phyloP scores from a whole-genome alignment of 2,797 vertebrate species.

The Dicrostonyx torquatus region DNA sequence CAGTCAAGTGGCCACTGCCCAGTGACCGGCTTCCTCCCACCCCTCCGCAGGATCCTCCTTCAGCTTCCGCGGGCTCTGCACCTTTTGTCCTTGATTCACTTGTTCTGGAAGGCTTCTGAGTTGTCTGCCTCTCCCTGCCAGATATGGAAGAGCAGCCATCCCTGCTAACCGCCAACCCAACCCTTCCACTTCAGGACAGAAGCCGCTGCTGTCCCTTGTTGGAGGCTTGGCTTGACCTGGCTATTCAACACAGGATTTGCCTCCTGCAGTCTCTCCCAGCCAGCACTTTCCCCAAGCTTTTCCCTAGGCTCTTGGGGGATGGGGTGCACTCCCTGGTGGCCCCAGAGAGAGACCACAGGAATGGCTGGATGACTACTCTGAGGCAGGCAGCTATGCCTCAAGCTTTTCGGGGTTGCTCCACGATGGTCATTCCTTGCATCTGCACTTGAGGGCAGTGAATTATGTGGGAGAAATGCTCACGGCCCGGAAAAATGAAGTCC shows the following conservation, averaged over 20 bases:
- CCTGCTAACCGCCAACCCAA: background rate
- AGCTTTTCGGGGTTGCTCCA: background rate
- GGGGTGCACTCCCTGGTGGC: background rate
- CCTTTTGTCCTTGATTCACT: background rate
- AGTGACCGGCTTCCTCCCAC: background rate
- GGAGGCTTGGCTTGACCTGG: background rate
- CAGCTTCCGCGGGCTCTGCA: background rate
- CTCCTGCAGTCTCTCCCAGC: background rate
- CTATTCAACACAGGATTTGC: too few species aligned
- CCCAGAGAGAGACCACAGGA: background rate
- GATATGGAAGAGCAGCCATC: background rate
- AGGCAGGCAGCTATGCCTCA: background rate
- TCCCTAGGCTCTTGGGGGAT: background rate
- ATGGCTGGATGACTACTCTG: background rate
- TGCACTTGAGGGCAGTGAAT: rapidly evolving
- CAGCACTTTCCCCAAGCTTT: background rate
- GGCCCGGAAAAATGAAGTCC: background rate
- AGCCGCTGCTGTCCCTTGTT: too few species aligned
- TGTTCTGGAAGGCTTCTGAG: background rate
- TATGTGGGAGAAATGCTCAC: background rate
- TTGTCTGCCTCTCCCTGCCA: background rate
- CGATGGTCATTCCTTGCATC: background rate
- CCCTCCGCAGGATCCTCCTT: background rate
- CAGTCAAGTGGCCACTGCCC: background rate
- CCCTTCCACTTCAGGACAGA: background rate